Conservation (phyloP, 2,113 vertebrate genomes). For the Periophthalmus modestus region DNA sequence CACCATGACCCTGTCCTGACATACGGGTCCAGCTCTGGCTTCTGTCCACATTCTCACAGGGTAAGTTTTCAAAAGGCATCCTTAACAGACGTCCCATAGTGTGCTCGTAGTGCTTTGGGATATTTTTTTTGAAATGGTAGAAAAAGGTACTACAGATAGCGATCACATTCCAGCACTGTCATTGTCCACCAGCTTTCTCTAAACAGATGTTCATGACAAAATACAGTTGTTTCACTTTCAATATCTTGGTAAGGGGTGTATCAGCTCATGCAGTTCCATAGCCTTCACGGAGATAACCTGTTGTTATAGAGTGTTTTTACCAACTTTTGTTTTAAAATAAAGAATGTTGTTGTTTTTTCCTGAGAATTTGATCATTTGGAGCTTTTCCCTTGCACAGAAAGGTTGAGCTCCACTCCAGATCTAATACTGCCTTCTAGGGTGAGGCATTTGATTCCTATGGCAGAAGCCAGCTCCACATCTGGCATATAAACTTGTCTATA, state of each 20-base stretch:
- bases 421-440: background rate
- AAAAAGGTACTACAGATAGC: too few relatives aligned
- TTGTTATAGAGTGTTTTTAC: too few relatives aligned
- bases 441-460: background rate
- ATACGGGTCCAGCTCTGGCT: constrained; percentile 10
- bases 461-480: background rate
- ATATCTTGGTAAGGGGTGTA: background rate
- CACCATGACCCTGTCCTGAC: constrained; percentile 7
- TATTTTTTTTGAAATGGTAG: background rate
- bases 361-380: background rate
- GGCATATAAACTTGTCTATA: background rate
- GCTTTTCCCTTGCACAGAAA: too few relatives aligned
- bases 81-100: background rate
- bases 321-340: background rate
- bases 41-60: constrained; percentile 4
- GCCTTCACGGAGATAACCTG: too few relatives aligned
- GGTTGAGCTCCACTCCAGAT: too few relatives aligned
- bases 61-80: background rate
- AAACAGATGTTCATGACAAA: too few relatives aligned
- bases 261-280: background rate
- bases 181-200: too few relatives aligned
- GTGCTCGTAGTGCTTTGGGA: background rate
- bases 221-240: background rate
- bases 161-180: background rate
- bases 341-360: background rate